A percentile compares a stretch with the other conserved stretches of the same genome.
These are phyloP conservation scores for Lytechinus pictus DNA, from an alignment of 35 echinoderm and acorn worm species.

Conservation along the genomic window DNA sequence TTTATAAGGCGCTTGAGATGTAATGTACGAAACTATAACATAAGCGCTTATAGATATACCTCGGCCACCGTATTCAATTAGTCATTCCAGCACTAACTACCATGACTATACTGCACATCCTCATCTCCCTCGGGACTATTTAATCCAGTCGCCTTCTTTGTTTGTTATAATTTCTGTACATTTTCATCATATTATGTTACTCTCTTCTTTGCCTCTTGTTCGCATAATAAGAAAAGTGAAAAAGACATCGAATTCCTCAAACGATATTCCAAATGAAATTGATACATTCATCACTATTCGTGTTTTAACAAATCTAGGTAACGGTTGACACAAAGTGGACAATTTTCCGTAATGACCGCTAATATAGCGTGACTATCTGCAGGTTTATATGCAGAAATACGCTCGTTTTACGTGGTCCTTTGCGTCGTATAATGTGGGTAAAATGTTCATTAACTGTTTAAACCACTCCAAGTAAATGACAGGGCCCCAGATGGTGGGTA, in stretches of 20 bases:
- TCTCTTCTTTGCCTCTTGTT: neutral
- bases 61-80: no score
- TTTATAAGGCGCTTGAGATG: no score
- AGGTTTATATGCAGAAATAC: neutral
- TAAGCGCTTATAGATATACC: no score
- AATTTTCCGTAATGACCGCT: neutral
- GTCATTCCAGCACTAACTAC: no score
- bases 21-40: no score
- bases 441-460: neutral
- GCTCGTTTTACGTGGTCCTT: neutral
- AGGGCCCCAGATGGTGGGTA: neutral
- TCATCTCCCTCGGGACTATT: no score
- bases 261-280: neutral
- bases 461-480: neutral
- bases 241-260: neutral
- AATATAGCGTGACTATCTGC: neutral
- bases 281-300: neutral
- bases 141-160: no score
- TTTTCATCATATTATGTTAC: no score
- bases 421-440: neutral
- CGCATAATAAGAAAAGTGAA: neutral
- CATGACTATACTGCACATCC: no score
- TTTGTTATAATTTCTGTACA: no score
- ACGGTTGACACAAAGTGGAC: neutral
- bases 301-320: neutral